Base-by-base conservation (phyloP, 2,113 vertebrate species). In the Laticauda colubrina region DNA sequence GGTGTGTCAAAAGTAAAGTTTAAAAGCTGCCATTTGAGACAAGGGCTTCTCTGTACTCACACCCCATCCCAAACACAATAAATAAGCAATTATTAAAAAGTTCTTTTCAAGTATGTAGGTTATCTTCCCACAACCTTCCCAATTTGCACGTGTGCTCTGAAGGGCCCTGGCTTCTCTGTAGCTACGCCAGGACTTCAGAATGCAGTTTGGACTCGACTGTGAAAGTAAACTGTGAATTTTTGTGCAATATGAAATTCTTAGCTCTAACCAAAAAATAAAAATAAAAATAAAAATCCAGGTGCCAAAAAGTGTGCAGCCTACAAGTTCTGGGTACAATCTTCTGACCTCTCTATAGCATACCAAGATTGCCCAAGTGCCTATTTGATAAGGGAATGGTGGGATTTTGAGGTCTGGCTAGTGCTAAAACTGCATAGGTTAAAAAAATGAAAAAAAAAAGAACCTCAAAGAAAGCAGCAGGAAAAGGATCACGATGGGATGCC, bases 41-140 rank as follows among this genome's bases (percentile, higher is more conserved):
- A 88, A 96, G 97, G 94, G 97, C 98, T 99, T 98, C 98, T 98
- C 98, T 99, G 98, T 99, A 99, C 98, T 98, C 97, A 99, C 98
- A 93, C 98, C 94, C 93, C 89, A 96, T 97, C 98, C 96, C 98
- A 98, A 98, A 97, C 98, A 99, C 98, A 98, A 99, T 97, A 98
- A 98, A 98, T 98, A 99, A 98, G 98, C 98, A 98, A 97, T 97
- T 97, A 97, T 97, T 96, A 97, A 96, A 95, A 97, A 97, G 97
- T 94, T 98, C 8, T 59, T 51, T 55, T 98, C 97, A 98, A 98
- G 97, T 98, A 98, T 98, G 96, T 97, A 98, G 97, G 97, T 97
- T 95, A 97, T 97, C 94, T 94, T 94, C 89, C 89, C 75, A 90
- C 94, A 95, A 96, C 96, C 96, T 93, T 95, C 92, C 96, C 94